Evolutionary conservation across 2,888 invertebrate genomes (phyloP).

Genomic region (Endomychus coccineus): DNA sequence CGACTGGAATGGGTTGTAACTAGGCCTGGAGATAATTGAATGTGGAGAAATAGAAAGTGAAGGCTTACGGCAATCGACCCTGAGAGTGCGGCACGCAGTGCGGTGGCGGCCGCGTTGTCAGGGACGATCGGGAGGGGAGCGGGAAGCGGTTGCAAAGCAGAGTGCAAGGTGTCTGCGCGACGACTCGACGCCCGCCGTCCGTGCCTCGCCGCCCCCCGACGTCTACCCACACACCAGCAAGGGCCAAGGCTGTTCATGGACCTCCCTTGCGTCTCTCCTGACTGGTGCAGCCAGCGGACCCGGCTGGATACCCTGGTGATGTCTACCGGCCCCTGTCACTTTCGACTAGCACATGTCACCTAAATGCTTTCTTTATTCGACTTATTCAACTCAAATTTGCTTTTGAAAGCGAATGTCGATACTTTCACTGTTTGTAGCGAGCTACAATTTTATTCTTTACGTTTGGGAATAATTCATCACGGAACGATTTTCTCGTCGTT

Average conservation of each 20-base stretch:
- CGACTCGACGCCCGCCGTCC: constrained; percentile 43
- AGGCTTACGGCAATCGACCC: constrained; percentile 19
- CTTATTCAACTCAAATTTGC: too few relatives aligned
- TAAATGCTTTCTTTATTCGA: too few relatives aligned
- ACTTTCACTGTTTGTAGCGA: too few relatives aligned
- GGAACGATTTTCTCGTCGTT: too few relatives aligned
- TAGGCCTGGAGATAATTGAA: constrained; percentile 21
- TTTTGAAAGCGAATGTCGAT: too few relatives aligned
- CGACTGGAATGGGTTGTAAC: constrained; percentile 13
- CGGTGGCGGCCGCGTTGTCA: constrained; percentile 26
- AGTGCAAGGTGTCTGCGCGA: constrained; percentile 49
- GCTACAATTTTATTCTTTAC: too few relatives aligned
- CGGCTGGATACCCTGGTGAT: too few relatives aligned
- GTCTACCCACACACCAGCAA: constrained; percentile 24
- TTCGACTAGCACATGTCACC: too few relatives aligned
- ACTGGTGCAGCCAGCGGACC: neutral
- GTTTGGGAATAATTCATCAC: too few relatives aligned
- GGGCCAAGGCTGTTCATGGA: constrained; percentile 32
- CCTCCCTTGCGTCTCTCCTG: constrained; percentile 8
- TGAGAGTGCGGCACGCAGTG: constrained; percentile 23
- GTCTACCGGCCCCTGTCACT: too few relatives aligned
- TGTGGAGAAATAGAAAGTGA: constrained; percentile 28
- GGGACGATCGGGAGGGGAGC: constrained; percentile 33
- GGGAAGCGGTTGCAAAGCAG: constrained; percentile 36
- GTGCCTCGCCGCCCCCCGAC: constrained; percentile 26